Base-by-base conservation (phyloP, 2,797 vertebrate species). In the Lindbergichthys nudifrons region DNA sequence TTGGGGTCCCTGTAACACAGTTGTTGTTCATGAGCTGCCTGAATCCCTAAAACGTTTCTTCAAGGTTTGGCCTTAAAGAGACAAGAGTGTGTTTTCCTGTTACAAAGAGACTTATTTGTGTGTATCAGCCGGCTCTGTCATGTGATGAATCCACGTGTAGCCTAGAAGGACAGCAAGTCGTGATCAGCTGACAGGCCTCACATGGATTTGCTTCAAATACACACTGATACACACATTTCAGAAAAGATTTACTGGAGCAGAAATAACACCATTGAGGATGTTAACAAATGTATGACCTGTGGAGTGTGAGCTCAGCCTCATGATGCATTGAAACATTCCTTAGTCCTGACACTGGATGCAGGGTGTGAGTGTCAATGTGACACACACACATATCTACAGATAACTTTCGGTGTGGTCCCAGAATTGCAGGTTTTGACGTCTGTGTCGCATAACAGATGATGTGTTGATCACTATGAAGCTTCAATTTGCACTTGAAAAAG, bases 101-200 rank as follows among this genome's bases (percentile, higher is more conserved):
- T 21, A 94, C 89, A 93, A 94, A 93, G 87, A 89, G 58, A 59
- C 81, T 80, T 83, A 73, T 92, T 81, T 82, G 78, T 85, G 73
- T 69, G 68, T 59, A 54, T 84, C 74, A 50, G 58, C 60, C 73
- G 18, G 60, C 9, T 39, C 70, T 77, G 84, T 88, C 93, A 94
- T 93, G 91, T 94, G 93, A 91, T 86, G 71, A 73, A 80, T 88
- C 83, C 84, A 85, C 64, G 85, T 85, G 87, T 82, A 87, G 80
- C 87, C 90, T 66, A 60, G 77, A 86, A 88, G 70, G 80, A 52
- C 47, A 48, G 56, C 26, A 67, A 60, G 58, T 45, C 10, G 12
- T 3, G 67, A 79, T 89, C 84, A 91, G 89, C 77, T 89, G 88
- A 26, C 81, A 46, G 52, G 65, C 21, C 82, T 84, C 78, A 81